These are phyloP conservation scores for Venustaconcha ellipsiformis DNA, from an alignment of 1,140 invertebrate species.

Conservation along the genomic window DNA sequence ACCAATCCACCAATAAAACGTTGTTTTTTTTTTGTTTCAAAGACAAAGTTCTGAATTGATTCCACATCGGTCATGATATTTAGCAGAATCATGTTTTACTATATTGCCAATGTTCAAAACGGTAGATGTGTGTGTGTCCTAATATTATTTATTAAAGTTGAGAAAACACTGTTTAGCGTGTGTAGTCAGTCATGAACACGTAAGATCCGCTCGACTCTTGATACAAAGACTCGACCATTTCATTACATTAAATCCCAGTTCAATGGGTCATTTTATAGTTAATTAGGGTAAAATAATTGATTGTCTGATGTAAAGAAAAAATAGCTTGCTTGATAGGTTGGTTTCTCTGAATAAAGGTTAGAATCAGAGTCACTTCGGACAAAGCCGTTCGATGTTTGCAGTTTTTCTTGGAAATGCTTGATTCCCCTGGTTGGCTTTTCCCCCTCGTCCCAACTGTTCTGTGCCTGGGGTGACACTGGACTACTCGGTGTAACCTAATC, in stretches of 20 bases:
- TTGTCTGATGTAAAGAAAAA: neutral
- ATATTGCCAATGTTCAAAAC: too few species aligned
- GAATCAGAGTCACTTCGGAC: conserved; percentile 57
- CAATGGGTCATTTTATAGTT: neutral
- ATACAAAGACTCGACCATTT: neutral
- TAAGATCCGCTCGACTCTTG: neutral
- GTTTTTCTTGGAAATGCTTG: conserved; percentile 54
- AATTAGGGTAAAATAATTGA: neutral
- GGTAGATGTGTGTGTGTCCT: too few species aligned
- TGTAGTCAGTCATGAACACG: neutral
- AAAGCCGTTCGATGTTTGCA: conserved; percentile 58
- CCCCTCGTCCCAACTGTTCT: conserved; percentile 33
- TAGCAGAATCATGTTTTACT: too few species aligned
- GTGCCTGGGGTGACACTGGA: conserved; percentile 6
- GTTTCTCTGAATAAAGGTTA: conserved; percentile 46
- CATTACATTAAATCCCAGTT: too few species aligned
- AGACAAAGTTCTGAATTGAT: too few species aligned
- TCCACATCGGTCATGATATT: too few species aligned
- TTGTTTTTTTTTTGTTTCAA: too few species aligned
- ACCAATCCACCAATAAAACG: too few species aligned
- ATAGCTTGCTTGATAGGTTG: conserved; percentile 53
- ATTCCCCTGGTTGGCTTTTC: conserved; percentile 39
- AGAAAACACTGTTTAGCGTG: neutral
- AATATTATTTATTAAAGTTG: neutral
- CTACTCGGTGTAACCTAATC: neutral